A percentile compares a stretch with the other conserved stretches of the same genome.
Conservation (phyloP, 2,797 vertebrate species). For the Simalia tracyae region DNA sequence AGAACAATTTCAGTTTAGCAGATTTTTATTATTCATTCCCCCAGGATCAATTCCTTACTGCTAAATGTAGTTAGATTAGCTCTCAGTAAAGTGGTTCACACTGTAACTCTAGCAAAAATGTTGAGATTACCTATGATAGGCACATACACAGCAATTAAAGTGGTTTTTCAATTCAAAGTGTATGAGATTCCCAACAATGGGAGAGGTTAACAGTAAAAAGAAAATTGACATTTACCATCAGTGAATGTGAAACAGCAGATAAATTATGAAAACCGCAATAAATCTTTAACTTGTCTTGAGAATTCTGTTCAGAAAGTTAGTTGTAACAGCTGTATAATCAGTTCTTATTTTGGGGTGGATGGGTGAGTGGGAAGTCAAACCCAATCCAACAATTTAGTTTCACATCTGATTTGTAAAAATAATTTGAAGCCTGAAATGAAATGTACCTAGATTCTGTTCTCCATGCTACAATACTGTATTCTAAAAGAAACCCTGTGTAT, state of each 20-base stretch:
- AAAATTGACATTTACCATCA: slow-evolving; percentile 49
- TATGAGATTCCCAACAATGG: neutral
- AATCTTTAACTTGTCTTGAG: slow-evolving; percentile 44
- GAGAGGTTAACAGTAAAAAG: neutral
- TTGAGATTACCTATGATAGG: neutral
- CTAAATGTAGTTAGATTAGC: neutral
- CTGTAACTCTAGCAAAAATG: neutral
- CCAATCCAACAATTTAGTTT: slow-evolving; percentile 63
- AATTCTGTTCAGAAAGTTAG: slow-evolving; percentile 41
- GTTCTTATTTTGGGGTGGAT: slow-evolving; percentile 36
- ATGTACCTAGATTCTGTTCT: slow-evolving; percentile 8
- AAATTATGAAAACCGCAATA: neutral
- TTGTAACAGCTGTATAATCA: slow-evolving; percentile 49
- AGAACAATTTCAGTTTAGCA: neutral
- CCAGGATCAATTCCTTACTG: neutral
- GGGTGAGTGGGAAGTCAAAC: slow-evolving; percentile 36
- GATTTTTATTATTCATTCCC: neutral
- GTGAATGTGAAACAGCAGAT: slow-evolving; percentile 30
- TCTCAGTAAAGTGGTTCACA: neutral
- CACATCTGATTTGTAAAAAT: slow-evolving; percentile 57
- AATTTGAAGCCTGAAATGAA: slow-evolving; percentile 62
- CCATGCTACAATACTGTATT: neutral
- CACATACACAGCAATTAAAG: neutral
- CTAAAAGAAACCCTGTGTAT: slow-evolving; percentile 8
- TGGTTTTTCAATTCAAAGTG: neutral